Conservation (phyloP, 2,797 vertebrate genomes). For the Acanthornis magna region DNA sequence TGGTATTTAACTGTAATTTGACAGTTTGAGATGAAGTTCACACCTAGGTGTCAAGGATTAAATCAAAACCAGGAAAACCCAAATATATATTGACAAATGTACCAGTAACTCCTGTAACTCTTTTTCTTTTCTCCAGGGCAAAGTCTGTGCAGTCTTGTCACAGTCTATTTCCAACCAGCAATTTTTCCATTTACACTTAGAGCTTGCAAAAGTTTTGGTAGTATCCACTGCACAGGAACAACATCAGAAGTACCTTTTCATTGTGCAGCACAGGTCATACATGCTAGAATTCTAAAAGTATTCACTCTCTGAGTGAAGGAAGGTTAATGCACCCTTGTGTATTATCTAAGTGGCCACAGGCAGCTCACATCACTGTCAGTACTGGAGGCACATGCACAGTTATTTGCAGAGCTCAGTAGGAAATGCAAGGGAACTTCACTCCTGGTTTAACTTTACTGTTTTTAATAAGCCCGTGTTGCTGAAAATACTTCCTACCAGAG, state of each 20-base stretch:
- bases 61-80: not conserved
- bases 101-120: not conserved
- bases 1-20: not conserved
- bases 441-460: not conserved
- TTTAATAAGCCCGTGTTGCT: not conserved
- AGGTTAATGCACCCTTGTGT: not conserved
- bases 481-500: not conserved
- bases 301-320: not conserved
- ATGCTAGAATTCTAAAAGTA: not conserved
- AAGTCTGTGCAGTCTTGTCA: not conserved
- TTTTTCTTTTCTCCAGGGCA: not conserved
- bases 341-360: not conserved
- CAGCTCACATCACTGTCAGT: not conserved
- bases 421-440: not conserved
- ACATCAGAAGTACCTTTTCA: not conserved
- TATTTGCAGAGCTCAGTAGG: not conserved
- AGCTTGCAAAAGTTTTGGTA: not conserved
- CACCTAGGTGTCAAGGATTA: not conserved
- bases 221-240: not conserved
- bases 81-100: not conserved
- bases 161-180: not conserved
- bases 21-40: not conserved
- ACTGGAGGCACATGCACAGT: not conserved
- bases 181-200: not conserved
- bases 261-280: not conserved